These are phyloP conservation scores for Argyresthia albistria DNA, from an alignment of 2,888 invertebrate genomes.

Conservation along the genomic window DNA sequence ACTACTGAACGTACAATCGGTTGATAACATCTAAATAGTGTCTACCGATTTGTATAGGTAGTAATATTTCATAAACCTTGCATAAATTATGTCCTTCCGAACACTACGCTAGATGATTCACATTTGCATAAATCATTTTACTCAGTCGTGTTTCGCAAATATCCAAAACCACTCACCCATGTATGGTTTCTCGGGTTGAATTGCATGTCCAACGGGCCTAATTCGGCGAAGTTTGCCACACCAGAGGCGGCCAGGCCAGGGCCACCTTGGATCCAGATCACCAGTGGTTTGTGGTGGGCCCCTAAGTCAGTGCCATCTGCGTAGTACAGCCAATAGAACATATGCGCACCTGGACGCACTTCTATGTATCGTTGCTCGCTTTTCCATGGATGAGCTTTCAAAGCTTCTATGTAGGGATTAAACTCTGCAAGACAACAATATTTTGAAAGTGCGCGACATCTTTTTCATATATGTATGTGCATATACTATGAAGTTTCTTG, in stretches of 20 bases:
- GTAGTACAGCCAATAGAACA: constrained; percentile 93
- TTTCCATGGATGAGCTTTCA: constrained; percentile 29
- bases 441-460: neutral
- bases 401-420: constrained; percentile 39
- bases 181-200: constrained; percentile 78
- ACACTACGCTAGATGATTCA: too few species aligned
- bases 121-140: too few species aligned
- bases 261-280: constrained; percentile 93
- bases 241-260: constrained; percentile 89
- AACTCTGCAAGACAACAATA: constrained; percentile 10
- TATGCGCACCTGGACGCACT: constrained; percentile 81
- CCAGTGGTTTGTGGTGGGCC: constrained; percentile 75
- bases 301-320: constrained; percentile 74
- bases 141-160: neutral
- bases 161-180: constrained; percentile 74
- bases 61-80: too few species aligned
- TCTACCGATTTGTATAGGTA: too few species aligned
- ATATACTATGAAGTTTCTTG: too few species aligned
- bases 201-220: constrained; percentile 81
- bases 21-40: too few species aligned
- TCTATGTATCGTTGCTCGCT: constrained; percentile 80
- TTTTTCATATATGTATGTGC: too few species aligned
- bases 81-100: too few species aligned
- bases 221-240: constrained; percentile 88
- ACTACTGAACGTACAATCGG: too few species aligned